These are phyloP conservation scores for Andrena dorsata DNA, from an alignment of 2,888 invertebrate genomes.

Conservation along the genomic window DNA sequence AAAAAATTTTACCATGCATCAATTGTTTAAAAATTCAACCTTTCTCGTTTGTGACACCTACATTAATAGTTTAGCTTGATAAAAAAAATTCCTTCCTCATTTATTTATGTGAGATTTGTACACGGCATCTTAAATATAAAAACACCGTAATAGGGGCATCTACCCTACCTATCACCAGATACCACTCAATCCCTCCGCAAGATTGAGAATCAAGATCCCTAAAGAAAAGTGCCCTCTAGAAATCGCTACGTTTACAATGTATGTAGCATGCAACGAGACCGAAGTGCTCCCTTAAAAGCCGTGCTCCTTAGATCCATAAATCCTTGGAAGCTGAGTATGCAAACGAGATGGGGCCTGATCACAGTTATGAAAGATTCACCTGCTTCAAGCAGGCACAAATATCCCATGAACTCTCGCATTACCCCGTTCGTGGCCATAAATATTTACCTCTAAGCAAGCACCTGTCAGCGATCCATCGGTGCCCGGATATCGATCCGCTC, in stretches of 20 bases:
- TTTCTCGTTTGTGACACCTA: no score
- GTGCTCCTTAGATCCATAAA: constrained; percentile 7
- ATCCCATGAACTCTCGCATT: constrained; percentile 61
- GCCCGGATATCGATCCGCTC: constrained; percentile 80
- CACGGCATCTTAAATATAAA: no score
- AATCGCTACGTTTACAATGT: constrained; percentile 5
- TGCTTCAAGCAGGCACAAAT: constrained; percentile 56
- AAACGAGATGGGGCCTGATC: constrained; percentile 42
- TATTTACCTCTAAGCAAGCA: constrained; percentile 56
- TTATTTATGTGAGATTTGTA: no score
- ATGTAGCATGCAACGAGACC: neutral
- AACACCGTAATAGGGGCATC: no score
- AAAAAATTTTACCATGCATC: no score
- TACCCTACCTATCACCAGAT: no score
- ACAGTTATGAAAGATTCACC: constrained; percentile 41
- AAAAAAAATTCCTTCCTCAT: no score
- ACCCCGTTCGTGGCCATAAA: constrained; percentile 33
- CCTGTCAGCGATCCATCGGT: constrained; percentile 61
- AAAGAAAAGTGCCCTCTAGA: no score
- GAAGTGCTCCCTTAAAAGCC: neutral
- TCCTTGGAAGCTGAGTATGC: constrained; percentile 36
- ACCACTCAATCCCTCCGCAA: no score
- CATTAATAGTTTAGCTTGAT: no score
- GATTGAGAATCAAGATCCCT: no score
- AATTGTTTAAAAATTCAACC: no score